Percentiles rank a stretch among this genome's conserved stretches.
phyloP scores from a whole-genome alignment of 2,113 vertebrate species.

The Triplophysa rosa region DNA sequence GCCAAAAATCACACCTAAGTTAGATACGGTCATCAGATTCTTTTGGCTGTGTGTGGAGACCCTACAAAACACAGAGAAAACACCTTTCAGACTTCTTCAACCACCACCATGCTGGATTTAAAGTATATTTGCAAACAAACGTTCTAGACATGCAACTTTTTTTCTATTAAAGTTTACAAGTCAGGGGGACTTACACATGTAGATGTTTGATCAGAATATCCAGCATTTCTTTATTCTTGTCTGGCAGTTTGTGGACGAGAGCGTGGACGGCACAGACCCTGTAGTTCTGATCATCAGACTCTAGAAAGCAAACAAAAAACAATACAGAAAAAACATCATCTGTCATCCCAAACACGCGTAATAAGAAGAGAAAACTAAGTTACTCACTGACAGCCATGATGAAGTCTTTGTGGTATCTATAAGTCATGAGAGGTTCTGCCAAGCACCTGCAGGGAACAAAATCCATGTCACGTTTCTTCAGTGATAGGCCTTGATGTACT shows the following conservation, averaged over 20 bases:
- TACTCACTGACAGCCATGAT: constrained; percentile 96
- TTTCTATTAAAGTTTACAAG: background rate
- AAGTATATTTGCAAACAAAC: background rate
- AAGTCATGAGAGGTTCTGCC: constrained; percentile 94
- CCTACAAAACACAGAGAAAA: constrained; percentile 65
- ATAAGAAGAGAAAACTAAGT: background rate
- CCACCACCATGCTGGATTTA: background rate
- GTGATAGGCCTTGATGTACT: background rate
- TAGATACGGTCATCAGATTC: constrained; percentile 97
- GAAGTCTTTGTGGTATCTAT: constrained; percentile 96
- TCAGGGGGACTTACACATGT: constrained; percentile 49
- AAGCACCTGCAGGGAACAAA: constrained; percentile 80
- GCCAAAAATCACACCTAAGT: constrained; percentile 96
- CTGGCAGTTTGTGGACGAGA: constrained; percentile 89
- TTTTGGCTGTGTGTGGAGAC: constrained; percentile 93
- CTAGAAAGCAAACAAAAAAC: constrained; percentile 65
- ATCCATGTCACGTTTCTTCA: background rate
- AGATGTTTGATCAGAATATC: constrained; percentile 73
- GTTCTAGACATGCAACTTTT: background rate
- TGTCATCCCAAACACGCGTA: background rate
- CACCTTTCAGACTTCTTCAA: background rate
- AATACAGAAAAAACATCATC: background rate
- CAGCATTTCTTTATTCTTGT: constrained; percentile 94
- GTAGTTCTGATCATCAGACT: constrained; percentile 94
- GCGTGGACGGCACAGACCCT: constrained; percentile 94